Base-by-base conservation (phyloP, 2,797 vertebrate genomes). In the Clarias platycephalus region DNA sequence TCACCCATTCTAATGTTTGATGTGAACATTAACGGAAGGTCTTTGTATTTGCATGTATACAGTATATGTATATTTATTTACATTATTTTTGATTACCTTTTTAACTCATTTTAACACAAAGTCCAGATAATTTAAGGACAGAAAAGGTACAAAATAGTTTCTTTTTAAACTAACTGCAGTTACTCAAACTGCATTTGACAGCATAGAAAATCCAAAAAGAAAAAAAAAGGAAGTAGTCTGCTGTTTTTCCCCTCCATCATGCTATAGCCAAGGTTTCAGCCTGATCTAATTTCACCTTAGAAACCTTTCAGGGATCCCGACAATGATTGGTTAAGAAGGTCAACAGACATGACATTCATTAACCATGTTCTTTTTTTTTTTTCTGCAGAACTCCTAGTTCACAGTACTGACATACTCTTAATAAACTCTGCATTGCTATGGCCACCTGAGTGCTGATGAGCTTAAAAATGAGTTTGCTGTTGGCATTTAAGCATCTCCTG, bases 261-360 rank as follows among this genome's bases (percentile, higher is more conserved):
- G 49, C 31, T 62, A 37, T 79, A 66, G 63, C 37, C 22, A 40
- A 53, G 70, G 68, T 13, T 67, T 71, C 3, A 67, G 5, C 31
- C 72, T 53, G 22, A 83, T 67, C 37, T 55, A 53, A 74, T 82
- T 85, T 85, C 20, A 37, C 80, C 78, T 88, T 80, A 84, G 83
- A 89, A 86, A 87, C 72, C 60, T 34, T 31, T 84, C 49, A 67
- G 55, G 49, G 58, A 81, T 81, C 83, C 49, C 44, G 78, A 63
- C 49, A 87, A 83, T 86, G 76, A 84, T 63, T 26, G 63, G 64
- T 72, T 84, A 64, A 87, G 83, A 86, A 86, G 86, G 80, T 85
- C 55, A 86, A 86, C 77, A 76, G 57, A 83, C 75, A 67, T 68
- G 71, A 81, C 85, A 83, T 88, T 88, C 87, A 83, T 82, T 80